phyloP scores from a whole-genome alignment of 1,140 invertebrate species.

The Rhopalosiphum maidis region DNA sequence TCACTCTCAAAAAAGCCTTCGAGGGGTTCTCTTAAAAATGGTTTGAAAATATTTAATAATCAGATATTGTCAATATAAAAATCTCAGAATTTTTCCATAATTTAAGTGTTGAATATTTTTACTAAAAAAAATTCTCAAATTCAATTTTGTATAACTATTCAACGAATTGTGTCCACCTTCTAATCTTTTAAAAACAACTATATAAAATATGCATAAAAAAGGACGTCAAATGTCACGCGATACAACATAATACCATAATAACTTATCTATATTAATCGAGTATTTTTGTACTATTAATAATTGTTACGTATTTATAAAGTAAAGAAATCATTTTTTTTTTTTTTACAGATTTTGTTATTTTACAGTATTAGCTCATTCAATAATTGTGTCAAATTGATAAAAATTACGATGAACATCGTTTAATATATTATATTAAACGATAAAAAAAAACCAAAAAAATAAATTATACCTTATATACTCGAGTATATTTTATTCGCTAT shows the following conservation, averaged over 20 bases:
- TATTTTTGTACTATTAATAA: not conserved
- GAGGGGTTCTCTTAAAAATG: not conserved
- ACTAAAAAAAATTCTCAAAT: not conserved
- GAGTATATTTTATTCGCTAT: not conserved
- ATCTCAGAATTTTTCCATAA: not conserved
- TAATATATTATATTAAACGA: not conserved
- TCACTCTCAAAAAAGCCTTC: not conserved
- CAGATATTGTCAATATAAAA: not conserved
- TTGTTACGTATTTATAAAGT: not conserved
- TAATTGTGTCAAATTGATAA: not conserved
- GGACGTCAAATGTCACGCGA: not conserved
- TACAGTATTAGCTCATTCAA: not conserved
- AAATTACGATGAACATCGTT: not conserved
- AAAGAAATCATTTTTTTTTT: not conserved
- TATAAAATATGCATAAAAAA: not conserved
- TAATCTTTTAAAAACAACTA: not conserved
- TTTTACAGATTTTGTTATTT: not conserved
- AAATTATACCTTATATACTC: too few relatives aligned
- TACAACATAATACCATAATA: not conserved
- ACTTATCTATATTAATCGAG: not conserved
- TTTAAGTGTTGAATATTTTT: not conserved
- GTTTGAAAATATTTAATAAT: not conserved
- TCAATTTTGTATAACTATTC: not conserved
- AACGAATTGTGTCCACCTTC: not conserved
- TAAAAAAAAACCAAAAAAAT: too few relatives aligned